Evolutionary conservation across 1,140 invertebrate genomes (phyloP), one percentile per base, ranked within the genome.

Genomic region (Platorchestia sp.): DNA sequence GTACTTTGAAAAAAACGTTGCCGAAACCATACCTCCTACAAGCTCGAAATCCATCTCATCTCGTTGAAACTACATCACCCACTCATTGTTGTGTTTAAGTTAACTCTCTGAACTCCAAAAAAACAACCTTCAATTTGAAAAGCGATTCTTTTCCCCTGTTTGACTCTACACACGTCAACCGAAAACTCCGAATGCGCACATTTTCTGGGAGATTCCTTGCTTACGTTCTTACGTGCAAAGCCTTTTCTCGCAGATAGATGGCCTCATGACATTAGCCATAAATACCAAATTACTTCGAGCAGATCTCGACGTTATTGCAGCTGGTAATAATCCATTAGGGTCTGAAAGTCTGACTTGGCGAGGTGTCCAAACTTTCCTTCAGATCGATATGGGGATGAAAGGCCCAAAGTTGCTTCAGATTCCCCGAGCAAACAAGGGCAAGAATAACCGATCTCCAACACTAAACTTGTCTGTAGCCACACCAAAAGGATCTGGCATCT

Each of bases 331-430:
- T 75, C 59, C 59, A 75, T 75, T 75, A 75, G 27, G 27, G 59
- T 75, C 14, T 19, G 59, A 75, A 75, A 27, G 59, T 36, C 59
- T 75, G 59, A 27, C 59, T 75, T 36, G 59, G 27, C 59, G 59
- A 75, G 59, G 59, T 75, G 59, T 75, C 59, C 59, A 75, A 75
- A 75, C 59, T 75, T 75, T 75, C 59, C 36, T 19, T 3, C 27
- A 75, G 59, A 75, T 75, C 59, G 59, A 75, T 75, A 75, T 75
- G 59, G 59, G 59, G 59, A 75, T 75, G 59, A 75, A 75, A 75
- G 59, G 59, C 59, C 59, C 59, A 75, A 75, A 75, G 59, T 75
- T 75, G 10, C 59, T 75, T 75, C 59, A 75, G 59, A 75, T 75
- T 75, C 59, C 14, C 10, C 59, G 59, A 10, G 59, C 59, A 75